Evolutionary conservation across 2,888 invertebrate species (phyloP).

Genomic region (Litoditis marina): DNA sequence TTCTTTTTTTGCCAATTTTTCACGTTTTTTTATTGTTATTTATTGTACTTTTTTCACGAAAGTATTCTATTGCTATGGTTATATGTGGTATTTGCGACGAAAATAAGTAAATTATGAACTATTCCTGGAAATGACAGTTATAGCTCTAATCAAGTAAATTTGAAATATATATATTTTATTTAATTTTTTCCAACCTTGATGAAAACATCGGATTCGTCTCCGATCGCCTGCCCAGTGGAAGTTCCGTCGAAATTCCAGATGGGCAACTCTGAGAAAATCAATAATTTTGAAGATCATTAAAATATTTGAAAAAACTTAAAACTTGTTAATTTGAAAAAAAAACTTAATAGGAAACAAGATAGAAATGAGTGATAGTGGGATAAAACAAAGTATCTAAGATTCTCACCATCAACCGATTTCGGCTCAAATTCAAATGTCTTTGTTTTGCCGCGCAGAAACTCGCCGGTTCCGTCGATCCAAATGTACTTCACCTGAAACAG

Average conservation of each 20-base stretch:
- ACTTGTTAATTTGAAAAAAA: background rate
- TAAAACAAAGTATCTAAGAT: background rate
- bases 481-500: conserved; percentile 75
- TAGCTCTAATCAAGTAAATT: no score
- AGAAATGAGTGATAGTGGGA: background rate
- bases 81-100: no score
- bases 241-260: conserved; percentile 65
- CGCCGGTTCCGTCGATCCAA: conserved; percentile 92
- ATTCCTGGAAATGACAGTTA: no score
- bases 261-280: conserved; percentile 61
- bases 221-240: conserved; percentile 64
- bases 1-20: no score
- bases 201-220: conserved; percentile 73
- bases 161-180: background rate
- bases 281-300: background rate
- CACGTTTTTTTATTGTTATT: no score
- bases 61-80: no score
- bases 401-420: conserved; percentile 66
- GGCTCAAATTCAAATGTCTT: conserved; percentile 81
- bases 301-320: background rate
- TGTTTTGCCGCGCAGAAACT: conserved; percentile 80
- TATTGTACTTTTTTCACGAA: no score
- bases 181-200: conserved; percentile 64
- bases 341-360: background rate
- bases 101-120: background rate